Percentiles rank a stretch among this genome's conserved stretches.
These are phyloP conservation scores for Apostichopus leukothele DNA, from an alignment of 53 echinoderm and acorn worm genomes.

Conservation along the genomic window DNA sequence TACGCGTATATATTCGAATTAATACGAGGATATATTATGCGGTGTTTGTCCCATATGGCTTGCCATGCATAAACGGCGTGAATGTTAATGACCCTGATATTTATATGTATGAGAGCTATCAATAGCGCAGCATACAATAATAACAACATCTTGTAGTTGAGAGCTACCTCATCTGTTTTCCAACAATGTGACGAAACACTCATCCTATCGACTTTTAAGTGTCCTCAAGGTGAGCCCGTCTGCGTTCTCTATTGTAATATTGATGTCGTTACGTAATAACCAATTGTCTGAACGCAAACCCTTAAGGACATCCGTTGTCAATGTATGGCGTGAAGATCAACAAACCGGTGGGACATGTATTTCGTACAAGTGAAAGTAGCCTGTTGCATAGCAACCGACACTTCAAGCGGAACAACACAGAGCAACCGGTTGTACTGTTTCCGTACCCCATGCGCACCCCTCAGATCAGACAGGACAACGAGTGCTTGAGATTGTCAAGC, in stretches of 20 bases:
- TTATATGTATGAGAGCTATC: no score
- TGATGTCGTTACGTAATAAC: constrained; percentile 1
- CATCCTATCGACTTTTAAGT: background rate
- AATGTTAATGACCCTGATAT: no score
- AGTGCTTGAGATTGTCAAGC: no score
- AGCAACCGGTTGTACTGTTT: no score
- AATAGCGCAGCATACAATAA: no score
- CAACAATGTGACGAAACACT: background rate
- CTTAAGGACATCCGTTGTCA: constrained; percentile 26
- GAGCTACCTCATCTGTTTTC: background rate
- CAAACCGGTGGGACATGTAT: constrained; percentile 20
- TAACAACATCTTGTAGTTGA: no score
- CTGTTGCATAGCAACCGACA: constrained; percentile 21
- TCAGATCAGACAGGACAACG: background rate
- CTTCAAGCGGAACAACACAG: constrained; percentile 17
- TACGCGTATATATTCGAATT: no score
- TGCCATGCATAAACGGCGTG: no score
- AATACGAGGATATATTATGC: no score
- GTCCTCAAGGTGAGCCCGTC: background rate
- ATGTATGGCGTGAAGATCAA: constrained; percentile 12
- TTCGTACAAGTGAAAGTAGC: constrained; percentile 13
- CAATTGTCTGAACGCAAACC: background rate
- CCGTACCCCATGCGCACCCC: background rate
- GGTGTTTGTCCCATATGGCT: no score
- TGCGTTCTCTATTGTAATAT: background rate